Conservation (phyloP, 2,888 invertebrate species). For the Tethea ocularis region DNA sequence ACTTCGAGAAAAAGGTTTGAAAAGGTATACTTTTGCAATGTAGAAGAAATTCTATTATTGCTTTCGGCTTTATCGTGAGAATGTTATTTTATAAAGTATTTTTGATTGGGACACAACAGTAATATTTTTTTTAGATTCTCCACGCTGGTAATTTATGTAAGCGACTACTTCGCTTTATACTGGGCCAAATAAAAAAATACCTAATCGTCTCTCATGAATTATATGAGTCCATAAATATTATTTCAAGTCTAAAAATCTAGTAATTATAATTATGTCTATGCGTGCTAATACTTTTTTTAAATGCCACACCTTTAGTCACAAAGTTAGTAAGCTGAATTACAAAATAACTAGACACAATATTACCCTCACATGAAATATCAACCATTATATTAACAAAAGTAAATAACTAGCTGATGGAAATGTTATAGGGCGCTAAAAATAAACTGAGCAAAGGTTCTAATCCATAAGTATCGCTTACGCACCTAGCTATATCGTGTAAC, state of each 20-base stretch:
- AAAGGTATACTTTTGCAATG: background rate
- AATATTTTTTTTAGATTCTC: too few relatives aligned
- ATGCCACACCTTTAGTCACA: too few relatives aligned
- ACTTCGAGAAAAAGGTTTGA: background rate
- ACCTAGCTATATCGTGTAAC: constrained; percentile 1
- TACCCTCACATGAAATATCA: background rate
- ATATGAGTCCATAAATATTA: too few relatives aligned
- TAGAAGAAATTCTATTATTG: background rate
- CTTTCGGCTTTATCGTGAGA: background rate
- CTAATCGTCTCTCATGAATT: too few relatives aligned
- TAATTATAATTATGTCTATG: too few relatives aligned
- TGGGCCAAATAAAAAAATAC: too few relatives aligned
- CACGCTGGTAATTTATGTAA: too few relatives aligned
- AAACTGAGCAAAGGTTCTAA: background rate
- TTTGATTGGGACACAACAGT: background rate
- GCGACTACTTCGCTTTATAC: too few relatives aligned
- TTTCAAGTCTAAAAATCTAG: too few relatives aligned
- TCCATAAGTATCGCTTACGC: background rate
- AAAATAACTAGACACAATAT: too few relatives aligned
- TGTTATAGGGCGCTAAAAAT: background rate
- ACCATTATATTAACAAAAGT: background rate
- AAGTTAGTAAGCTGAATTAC: too few relatives aligned
- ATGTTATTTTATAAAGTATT: background rate
- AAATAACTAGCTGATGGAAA: background rate
- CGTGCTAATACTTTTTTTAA: too few relatives aligned